Evolutionary conservation across 2,888 invertebrate species (phyloP).

Genomic region (Atethmia centrago): DNA sequence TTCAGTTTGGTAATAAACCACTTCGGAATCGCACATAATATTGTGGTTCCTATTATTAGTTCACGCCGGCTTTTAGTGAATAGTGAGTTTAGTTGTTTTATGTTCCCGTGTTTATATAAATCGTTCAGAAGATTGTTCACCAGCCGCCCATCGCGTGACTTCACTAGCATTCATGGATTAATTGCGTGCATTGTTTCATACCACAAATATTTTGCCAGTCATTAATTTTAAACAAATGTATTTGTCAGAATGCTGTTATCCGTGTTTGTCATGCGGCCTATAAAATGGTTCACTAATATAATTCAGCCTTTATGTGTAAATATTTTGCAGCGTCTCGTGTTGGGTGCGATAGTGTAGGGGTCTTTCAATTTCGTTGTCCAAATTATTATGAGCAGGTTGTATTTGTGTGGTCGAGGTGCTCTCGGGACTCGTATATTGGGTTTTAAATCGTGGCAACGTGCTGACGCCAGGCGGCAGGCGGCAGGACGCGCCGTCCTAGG

Average conservation of each 20-base stretch:
- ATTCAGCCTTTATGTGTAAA: conserved; percentile 11
- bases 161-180: conserved; percentile 50
- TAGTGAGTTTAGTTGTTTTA: conserved; percentile 36
- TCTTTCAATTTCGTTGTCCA: conserved; percentile 38
- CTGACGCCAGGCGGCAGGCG: conserved; percentile 50
- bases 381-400: conserved; percentile 47
- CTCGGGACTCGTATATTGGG: conserved; percentile 61
- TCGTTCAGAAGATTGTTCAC: conserved; percentile 43
- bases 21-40: conserved; percentile 32
- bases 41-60: conserved; percentile 21
- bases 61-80: conserved; percentile 24
- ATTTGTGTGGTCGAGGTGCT: conserved; percentile 40
- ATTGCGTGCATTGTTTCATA: conserved; percentile 58
- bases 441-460: conserved; percentile 64
- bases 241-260: conserved; percentile 35
- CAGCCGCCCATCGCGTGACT: conserved; percentile 52
- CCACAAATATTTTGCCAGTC: conserved; percentile 49
- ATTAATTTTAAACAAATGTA: conserved; percentile 55
- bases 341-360: conserved; percentile 13
- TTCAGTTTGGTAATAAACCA: conserved; percentile 26
- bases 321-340: conserved; percentile 16
- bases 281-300: conserved; percentile 14
- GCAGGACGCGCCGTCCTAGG: conserved; percentile 53
- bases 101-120: conserved; percentile 24
- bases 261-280: conserved; percentile 33